Evolutionary conservation across 2,888 invertebrate species (phyloP), one percentile per base, ranked within the genome.

Genomic region (Hetaerina titia): DNA sequence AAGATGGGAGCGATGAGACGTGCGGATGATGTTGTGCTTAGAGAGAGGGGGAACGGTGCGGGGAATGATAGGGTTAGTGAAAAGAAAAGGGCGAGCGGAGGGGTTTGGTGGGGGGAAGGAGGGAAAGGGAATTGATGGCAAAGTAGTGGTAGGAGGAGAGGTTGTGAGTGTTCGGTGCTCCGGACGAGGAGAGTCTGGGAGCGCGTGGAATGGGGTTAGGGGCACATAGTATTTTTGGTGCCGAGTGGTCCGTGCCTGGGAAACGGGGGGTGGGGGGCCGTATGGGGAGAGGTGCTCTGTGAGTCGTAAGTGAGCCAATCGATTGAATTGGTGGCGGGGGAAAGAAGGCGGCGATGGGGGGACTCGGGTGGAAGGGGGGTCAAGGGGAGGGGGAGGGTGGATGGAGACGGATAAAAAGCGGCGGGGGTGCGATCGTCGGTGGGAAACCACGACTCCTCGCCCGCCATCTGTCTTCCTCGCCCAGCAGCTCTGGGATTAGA

Each of bases 401-500:
- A 22, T 6, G 89, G 22, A 5, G 81, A 19, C 11, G 6, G 22
- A 4, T 19, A n/a, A 31, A n/a, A 25, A 81, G 57, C 57, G 58
- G 45, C 45, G 15, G 56, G 56, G 88, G 22, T 22, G n/a, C 22
- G 25, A 22, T 2, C 45, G 45, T 45, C n/a, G 90, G n/a, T 58
- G 90, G 90, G 31, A 90, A 90, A 90, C 90, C 90, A 90, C 90
- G 58, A 64, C 64, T 90, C 64, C 90, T 15, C 90, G 60, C 64
- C 64, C 90, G 90, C 90, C 90, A 90, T 90, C 90, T 90, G 90
- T 45, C 31, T 63, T 45, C 13, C 19, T 19, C 88, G 56, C 31
- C 69, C n/a, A 81, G 31, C 81, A 25, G 13, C 81, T 81, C 22
- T 7, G 22, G 22, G 89, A 56, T 89, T 58, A 56, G 57, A 11